Conservation (phyloP, 2,888 invertebrate species). For the Pollenia griseotomentosa region DNA sequence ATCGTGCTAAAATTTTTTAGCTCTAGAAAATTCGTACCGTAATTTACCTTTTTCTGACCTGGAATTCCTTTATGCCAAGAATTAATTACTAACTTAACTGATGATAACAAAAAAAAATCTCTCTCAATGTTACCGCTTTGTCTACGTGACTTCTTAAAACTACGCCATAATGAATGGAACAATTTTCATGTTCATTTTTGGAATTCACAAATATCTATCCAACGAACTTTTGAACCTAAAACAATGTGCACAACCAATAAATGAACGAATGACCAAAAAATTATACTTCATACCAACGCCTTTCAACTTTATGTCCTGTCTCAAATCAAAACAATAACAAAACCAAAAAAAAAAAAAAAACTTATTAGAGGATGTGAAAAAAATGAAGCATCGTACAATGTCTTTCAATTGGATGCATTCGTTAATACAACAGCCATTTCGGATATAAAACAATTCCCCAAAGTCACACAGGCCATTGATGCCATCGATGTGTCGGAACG, state of each 20-base stretch:
- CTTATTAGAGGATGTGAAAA: constrained; percentile 88
- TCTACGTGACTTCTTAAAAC: constrained; percentile 18
- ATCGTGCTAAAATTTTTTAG: background rate
- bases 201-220: background rate
- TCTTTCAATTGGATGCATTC: constrained; percentile 89
- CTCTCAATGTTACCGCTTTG: constrained; percentile 8
- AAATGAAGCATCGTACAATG: constrained; percentile 89
- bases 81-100: constrained; percentile 11
- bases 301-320: background rate
- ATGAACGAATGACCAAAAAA: constrained; percentile 21
- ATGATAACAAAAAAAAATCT: constrained; percentile 25
- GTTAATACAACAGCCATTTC: constrained; percentile 88
- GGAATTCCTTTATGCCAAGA: background rate
- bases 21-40: background rate
- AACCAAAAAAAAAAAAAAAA: background rate
- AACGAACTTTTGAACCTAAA: constrained; percentile 34
- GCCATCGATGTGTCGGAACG: constrained; percentile 82
- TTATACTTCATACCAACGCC: constrained; percentile 4
- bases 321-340: background rate
- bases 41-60: constrained; percentile 5
- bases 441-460: constrained; percentile 83
- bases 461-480: constrained; percentile 83
- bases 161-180: constrained; percentile 19
- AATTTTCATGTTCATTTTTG: background rate
- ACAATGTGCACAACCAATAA: constrained; percentile 7